Base-by-base conservation (phyloP, 1,140 invertebrate species). In the Bombus superbus region DNA sequence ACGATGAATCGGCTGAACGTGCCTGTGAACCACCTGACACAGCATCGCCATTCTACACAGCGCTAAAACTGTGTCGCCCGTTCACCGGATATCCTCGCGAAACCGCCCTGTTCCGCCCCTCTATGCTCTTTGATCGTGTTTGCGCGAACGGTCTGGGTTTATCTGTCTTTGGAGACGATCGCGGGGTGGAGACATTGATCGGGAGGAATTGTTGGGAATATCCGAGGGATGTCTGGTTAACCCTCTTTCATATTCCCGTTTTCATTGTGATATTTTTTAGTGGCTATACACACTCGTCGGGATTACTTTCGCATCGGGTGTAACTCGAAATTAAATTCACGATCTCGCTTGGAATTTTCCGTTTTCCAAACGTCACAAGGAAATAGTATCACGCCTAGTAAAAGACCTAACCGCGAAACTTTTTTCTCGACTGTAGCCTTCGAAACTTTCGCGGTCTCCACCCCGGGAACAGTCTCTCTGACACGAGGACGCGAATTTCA, bases 21-120 rank as follows among this genome's bases (percentile, higher is more conserved):
- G 64, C 69, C 44, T 72, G 69, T 81, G 78, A 47, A 64, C 42
- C 57, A 82, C 38, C 71, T 68, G 83, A 85, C 69, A 68, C 59
- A 74, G 42, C 57, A 25, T 35, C 73, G 32, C 62, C 69, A n/a
- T 40, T 44, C 69, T 44, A 15, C 40, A 13, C 68, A 11, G 35
- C 35, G 25, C 28, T n/a, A 35, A 79, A 79, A 79, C 40, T 79
- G 77, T 79, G 77, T 68, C 77, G 77, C 62, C 8, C 35, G 73
- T 75, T 38, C 73, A 25, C 32, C n/a, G 32, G 47, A 53, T 74
- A 38, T 62, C 40, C 25, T 42, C 71, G 28, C 71, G 71, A n/a
- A 62, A 62, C 28, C 42, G 15, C n/a, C 28, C 42, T n/a, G 18
- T 15, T 10, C 25, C 4, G 42, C n/a, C 44, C 73, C 22, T 22